phyloP scores from a whole-genome alignment of 2,797 vertebrate genomes.

The Capromys pilorides region DNA sequence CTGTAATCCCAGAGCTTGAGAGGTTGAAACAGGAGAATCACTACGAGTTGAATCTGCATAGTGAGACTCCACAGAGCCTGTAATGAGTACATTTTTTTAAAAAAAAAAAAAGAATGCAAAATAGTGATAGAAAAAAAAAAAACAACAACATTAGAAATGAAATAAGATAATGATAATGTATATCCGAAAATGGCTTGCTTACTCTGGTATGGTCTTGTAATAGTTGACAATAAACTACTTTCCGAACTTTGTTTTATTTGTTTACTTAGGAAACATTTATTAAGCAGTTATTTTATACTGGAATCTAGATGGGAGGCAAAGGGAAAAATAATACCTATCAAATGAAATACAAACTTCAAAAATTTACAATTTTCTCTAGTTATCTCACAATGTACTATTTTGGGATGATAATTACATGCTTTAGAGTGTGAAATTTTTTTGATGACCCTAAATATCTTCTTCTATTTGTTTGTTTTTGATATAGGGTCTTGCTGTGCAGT shows the following conservation, averaged over 20 bases:
- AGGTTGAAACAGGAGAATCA: too few species aligned
- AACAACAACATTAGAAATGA: too few species aligned
- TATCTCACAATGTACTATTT: neutral
- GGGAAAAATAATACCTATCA: neutral
- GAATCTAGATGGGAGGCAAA: neutral
- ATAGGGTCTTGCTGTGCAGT: too few species aligned
- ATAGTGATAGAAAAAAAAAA: too few species aligned
- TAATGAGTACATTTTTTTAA: too few species aligned
- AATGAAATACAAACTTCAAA: neutral
- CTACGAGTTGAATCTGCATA: too few species aligned
- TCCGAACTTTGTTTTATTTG: conserved; percentile 14
- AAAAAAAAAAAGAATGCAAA: too few species aligned
- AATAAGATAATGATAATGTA: neutral
- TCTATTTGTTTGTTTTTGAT: too few species aligned
- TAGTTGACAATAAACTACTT: neutral
- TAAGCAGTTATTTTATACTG: neutral
- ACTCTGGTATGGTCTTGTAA: neutral
- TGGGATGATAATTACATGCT: neutral
- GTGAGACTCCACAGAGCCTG: too few species aligned
- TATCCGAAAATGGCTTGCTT: neutral
- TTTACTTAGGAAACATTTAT: neutral
- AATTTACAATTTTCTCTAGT: neutral
- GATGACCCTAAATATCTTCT: too few species aligned
- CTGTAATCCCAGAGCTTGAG: too few species aligned
- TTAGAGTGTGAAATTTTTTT: neutral